Percentiles rank a stretch among this genome's conserved stretches.
Evolutionary conservation across 2,797 vertebrate species (phyloP).

Genomic region (Falco biarmicus): DNA sequence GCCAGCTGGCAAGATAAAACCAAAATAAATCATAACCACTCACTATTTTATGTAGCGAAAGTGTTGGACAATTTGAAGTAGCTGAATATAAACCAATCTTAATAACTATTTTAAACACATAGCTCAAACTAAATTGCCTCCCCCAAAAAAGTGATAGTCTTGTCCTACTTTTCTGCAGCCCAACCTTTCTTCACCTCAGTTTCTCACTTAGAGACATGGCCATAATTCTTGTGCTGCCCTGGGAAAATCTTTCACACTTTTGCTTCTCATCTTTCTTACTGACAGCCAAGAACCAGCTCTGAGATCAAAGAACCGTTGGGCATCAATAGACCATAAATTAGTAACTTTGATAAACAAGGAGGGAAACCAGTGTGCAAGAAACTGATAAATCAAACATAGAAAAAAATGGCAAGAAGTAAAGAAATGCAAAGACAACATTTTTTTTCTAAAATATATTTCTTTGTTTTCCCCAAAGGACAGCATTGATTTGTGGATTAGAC

Average conservation of each 20-base stretch:
- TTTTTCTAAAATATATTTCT: background rate
- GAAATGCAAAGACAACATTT: background rate
- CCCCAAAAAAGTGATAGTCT: background rate
- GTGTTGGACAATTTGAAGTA: background rate
- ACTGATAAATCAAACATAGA: background rate
- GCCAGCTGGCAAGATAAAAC: background rate
- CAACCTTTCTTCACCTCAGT: background rate
- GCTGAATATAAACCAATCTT: background rate
- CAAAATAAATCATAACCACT: fast-evolving
- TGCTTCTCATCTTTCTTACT: conserved; percentile 1
- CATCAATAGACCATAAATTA: conserved; percentile 22
- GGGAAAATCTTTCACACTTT: conserved; percentile 10
- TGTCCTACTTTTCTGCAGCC: background rate
- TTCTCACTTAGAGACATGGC: background rate
- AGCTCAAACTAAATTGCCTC: background rate
- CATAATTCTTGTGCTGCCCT: background rate
- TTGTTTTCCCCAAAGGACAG: background rate
- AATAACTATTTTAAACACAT: background rate
- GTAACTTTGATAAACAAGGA: background rate
- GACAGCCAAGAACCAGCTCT: background rate
- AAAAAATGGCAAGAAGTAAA: conserved; percentile 1
- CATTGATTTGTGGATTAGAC: background rate
- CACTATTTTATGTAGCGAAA: background rate
- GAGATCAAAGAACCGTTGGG: background rate
- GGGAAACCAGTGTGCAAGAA: background rate